These are phyloP conservation scores for Parauchenoglanis ngamensis DNA, from an alignment of 2,797 vertebrate genomes.

Conservation along the genomic window DNA sequence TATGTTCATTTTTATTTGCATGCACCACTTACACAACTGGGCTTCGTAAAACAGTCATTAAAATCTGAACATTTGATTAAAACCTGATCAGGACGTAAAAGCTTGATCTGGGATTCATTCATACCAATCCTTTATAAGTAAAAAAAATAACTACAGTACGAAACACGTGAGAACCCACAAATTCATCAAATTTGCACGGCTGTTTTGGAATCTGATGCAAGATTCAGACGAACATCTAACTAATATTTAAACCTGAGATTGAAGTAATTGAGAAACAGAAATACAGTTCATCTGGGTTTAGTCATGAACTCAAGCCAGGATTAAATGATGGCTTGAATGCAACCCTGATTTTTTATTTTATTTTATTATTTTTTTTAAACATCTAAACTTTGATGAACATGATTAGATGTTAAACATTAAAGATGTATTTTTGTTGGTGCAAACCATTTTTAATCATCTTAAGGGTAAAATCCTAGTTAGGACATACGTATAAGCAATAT, in stretches of 20 bases:
- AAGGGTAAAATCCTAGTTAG: neutral
- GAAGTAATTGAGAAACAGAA: neutral
- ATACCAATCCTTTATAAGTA: neutral
- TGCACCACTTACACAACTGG: neutral
- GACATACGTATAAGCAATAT: neutral
- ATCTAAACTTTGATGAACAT: neutral
- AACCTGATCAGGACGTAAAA: neutral
- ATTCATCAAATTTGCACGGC: neutral
- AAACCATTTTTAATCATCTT: neutral
- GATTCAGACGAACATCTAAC: neutral
- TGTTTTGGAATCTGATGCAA: neutral
- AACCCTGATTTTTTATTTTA: neutral
- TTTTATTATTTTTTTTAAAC: neutral
- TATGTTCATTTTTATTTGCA: neutral
- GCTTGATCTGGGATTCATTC: neutral
- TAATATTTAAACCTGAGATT: neutral
- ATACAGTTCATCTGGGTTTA: neutral
- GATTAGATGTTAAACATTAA: neutral
- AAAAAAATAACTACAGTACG: neutral
- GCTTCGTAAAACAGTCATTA: neutral
- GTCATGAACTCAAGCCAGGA: neutral
- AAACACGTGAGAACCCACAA: neutral
- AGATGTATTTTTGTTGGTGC: neutral
- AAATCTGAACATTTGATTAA: neutral
- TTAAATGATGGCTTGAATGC: neutral